phyloP scores from a whole-genome alignment of 2,797 vertebrate genomes.

The Sebastes steindachneri region DNA sequence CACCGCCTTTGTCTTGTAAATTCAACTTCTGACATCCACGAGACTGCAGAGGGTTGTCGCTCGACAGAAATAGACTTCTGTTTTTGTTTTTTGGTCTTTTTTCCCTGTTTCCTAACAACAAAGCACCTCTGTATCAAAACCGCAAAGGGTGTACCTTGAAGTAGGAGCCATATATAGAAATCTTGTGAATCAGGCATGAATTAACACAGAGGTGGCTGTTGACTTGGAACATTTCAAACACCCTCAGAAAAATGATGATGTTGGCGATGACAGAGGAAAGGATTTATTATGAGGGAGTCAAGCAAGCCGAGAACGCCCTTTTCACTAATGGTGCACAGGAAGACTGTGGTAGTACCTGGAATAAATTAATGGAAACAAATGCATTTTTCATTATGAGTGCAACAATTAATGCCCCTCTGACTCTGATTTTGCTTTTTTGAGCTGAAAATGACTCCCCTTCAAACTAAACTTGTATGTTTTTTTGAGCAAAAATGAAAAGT shows the following conservation, averaged over 20 bases:
- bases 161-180: constrained; percentile 78
- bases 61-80: constrained; percentile 80
- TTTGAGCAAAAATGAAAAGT: constrained; percentile 76
- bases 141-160: constrained; percentile 79
- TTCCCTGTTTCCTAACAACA: constrained; percentile 72
- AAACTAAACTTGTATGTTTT: constrained; percentile 70
- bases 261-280: constrained; percentile 51
- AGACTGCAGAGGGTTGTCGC: constrained; percentile 80
- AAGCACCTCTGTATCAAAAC: constrained; percentile 77
- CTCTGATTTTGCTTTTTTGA: constrained; percentile 55
- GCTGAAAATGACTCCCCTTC: constrained; percentile 64
- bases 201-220: constrained; percentile 59
- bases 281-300: constrained; percentile 53
- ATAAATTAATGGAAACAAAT: constrained; percentile 70
- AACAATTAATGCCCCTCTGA: constrained; percentile 64
- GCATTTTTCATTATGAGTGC: constrained; percentile 57
- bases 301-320: constrained; percentile 53
- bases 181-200: constrained; percentile 74
- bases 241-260: constrained; percentile 53
- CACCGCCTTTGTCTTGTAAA: constrained; percentile 81
- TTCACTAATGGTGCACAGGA: constrained; percentile 43
- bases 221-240: constrained; percentile 66
- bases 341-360: constrained; percentile 53
- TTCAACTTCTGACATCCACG: constrained; percentile 78
- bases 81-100: constrained; percentile 66